Evolutionary conservation across 2,113 vertebrate species (phyloP).

Genomic region (Dicrurus megarhynchus): DNA sequence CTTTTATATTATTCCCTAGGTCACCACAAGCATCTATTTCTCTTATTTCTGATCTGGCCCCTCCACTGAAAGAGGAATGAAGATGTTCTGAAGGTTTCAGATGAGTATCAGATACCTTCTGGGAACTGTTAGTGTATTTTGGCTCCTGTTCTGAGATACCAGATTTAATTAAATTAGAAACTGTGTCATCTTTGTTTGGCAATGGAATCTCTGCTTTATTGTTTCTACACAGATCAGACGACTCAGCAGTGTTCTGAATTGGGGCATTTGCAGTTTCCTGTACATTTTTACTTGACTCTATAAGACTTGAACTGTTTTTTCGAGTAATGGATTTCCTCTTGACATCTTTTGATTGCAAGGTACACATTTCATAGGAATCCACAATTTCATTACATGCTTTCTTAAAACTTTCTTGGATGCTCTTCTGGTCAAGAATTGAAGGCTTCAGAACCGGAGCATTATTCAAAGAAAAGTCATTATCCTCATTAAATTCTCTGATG

Average conservation of each 20-base stretch:
- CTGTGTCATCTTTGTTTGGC: background rate
- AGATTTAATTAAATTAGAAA: slow-evolving; percentile 1
- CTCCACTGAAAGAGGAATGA: background rate
- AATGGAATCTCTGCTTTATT: background rate
- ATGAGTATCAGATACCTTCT: background rate
- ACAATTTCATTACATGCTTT: slow-evolving; percentile 47
- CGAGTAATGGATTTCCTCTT: slow-evolving; percentile 67
- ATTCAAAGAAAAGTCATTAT: slow-evolving; percentile 58
- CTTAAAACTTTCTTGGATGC: slow-evolving; percentile 39
- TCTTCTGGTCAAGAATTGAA: background rate
- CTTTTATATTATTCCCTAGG: background rate
- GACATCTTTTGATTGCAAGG: slow-evolving; percentile 82
- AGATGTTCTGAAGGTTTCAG: slow-evolving; percentile 15
- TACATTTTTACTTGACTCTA: background rate
- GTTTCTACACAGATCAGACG: background rate
- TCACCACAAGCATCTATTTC: background rate
- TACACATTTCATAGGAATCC: slow-evolving; percentile 72
- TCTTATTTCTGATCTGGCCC: slow-evolving; percentile 7
- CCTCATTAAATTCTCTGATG: slow-evolving; percentile 69
- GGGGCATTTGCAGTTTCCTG: background rate
- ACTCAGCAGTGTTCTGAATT: background rate
- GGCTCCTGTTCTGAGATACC: background rate
- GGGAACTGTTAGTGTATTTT: background rate
- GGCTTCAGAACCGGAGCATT: slow-evolving; percentile 21
- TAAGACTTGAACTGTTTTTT: background rate